Percentiles rank a stretch among this genome's conserved stretches.
phyloP scores from a whole-genome alignment of 2,888 invertebrate species.

The Torymus tubicola region DNA sequence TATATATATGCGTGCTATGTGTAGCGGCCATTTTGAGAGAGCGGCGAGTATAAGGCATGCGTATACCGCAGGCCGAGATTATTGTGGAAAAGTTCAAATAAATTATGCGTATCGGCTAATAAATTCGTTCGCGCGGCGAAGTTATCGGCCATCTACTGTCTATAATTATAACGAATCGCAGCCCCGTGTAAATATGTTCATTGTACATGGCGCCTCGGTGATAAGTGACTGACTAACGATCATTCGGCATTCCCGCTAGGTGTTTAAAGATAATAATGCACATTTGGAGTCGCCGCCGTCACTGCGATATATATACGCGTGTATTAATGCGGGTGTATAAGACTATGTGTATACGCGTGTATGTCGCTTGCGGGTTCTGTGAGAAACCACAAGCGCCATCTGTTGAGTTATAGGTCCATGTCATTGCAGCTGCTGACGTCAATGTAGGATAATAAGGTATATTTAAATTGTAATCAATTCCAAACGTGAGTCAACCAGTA shows the following conservation, averaged over 20 bases:
- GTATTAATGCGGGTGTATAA: not conserved
- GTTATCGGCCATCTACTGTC: conserved; percentile 52
- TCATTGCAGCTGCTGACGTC: not conserved
- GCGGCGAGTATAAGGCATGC: no score
- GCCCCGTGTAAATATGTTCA: conserved; percentile 52
- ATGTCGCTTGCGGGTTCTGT: conserved; percentile 1
- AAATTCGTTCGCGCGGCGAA: conserved; percentile 48
- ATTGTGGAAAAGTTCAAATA: conserved; percentile 40
- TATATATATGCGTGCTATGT: not conserved
- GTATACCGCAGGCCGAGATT: conserved; percentile 7
- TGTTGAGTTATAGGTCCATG: conserved; percentile 1
- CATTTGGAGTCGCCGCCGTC: not conserved
- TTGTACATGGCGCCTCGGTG: conserved; percentile 53
- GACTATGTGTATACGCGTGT: no score
- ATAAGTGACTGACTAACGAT: conserved; percentile 53
- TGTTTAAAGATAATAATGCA: conserved; percentile 48
- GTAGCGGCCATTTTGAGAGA: conserved; percentile 13
- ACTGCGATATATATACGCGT: not conserved
- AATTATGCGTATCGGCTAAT: conserved; percentile 52
- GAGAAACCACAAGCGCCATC: conserved; percentile 28
- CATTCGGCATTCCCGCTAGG: conserved; percentile 41
- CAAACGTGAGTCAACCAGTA: no score
- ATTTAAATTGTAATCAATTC: no score
- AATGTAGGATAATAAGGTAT: no score
- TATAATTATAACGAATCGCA: conserved; percentile 57